Conservation (phyloP, 2,888 invertebrate species). For the Andrena trimmerana region DNA sequence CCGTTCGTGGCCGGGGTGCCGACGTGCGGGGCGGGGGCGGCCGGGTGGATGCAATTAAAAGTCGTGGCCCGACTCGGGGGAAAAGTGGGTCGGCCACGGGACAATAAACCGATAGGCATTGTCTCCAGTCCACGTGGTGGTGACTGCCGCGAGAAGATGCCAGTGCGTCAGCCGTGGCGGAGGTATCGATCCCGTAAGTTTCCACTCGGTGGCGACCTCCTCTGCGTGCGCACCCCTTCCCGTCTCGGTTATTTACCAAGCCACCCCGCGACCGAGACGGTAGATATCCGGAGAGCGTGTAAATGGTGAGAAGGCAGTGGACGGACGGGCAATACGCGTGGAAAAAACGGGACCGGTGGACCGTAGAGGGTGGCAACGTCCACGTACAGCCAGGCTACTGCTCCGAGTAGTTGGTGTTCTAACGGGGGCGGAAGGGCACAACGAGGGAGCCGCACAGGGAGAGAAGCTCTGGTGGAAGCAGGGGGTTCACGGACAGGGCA, state of each 20-base stretch:
- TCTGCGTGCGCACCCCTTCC: slow-evolving; percentile 71
- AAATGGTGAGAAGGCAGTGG: slow-evolving; percentile 58
- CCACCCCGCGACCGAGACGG: slow-evolving; percentile 52
- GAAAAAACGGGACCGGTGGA: slow-evolving; percentile 1
- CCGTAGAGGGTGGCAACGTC: slow-evolving; percentile 15
- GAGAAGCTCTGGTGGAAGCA: neutral
- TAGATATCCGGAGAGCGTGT: slow-evolving; percentile 67
- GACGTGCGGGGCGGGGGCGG: neutral
- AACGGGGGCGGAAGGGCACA: neutral
- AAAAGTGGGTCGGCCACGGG: slow-evolving; percentile 62
- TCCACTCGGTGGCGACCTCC: slow-evolving; percentile 73
- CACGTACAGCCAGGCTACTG: neutral
- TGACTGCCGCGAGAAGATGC: slow-evolving; percentile 61
- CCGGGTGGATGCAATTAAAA: slow-evolving; percentile 11
- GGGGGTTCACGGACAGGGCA: slow-evolving; percentile 2
- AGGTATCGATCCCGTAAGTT: slow-evolving; percentile 78
- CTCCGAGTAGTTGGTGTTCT: too few species aligned
- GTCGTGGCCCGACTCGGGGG: neutral
- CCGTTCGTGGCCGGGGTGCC: neutral
- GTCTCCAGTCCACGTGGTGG: slow-evolving; percentile 64
- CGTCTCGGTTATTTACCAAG: slow-evolving; percentile 65
- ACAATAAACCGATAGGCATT: slow-evolving; percentile 64
- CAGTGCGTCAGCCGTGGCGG: slow-evolving; percentile 65
- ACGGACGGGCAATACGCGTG: slow-evolving; percentile 23
- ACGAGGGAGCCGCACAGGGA: neutral